Base-by-base conservation (phyloP, 2,888 invertebrate genomes). In the Acrobeloides nanus region DNA sequence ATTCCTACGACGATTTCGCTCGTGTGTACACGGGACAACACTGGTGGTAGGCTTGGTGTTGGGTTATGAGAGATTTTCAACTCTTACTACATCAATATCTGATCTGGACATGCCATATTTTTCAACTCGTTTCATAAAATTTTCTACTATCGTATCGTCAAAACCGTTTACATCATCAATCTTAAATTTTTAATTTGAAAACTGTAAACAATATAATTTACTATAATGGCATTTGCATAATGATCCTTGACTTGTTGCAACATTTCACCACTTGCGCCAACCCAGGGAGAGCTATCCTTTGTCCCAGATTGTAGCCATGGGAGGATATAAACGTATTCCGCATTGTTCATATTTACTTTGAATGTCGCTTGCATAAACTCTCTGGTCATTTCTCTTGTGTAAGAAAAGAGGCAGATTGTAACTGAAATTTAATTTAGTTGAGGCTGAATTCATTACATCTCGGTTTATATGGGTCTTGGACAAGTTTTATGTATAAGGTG, bases 161-260 rank as follows among this genome's bases (percentile, higher is more conserved):
- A 60, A 60, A 2, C 61, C 61, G 42, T 60, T 60, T 12, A 63
- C 61, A 42, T 60, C 61, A 46, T 60, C 61, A 18, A 59, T 45
- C 55, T 55, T 23, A 37, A 57, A 37, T 12, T 12, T n/a, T 4
- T 4, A 12, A 18, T 15, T 20, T 7, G 4, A 8, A n/a, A n/a
- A n/a, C n/a, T n/a, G n/a, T n/a, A n/a, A n/a, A n/a, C n/a, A n/a
- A 23, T 29, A 10, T n/a, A 38, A 24, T 47, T 48, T 31, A 67
- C 62, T 32, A 68, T 68, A 25, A 68, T 66, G 4, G 68, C 64
- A 45, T 68, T 68, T 4, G 64, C 64, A 45, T 68, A 68, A 45
- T 64, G 57, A 46, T 66, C 62, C 44, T 66, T 68, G 27, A 68
- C 64, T 23, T 61, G 56, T 50, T 68, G 68, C 6, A 64, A 46